Evolutionary conservation across 2,888 invertebrate species (phyloP), one percentile per base, ranked within the genome.

Genomic region (Lacanobia oleracea): DNA sequence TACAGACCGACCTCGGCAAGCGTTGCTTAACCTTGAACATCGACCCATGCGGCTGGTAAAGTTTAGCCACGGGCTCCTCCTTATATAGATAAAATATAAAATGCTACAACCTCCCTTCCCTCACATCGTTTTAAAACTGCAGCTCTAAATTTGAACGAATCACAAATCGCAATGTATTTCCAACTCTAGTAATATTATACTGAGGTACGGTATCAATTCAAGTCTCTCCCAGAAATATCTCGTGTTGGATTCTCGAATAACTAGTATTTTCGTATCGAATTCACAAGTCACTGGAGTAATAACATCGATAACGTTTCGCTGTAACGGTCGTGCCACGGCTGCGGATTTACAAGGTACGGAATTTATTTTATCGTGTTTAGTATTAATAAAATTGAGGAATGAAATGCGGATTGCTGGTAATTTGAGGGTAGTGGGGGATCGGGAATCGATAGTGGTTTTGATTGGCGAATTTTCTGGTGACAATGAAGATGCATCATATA

Each of bases 271-370:
- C 68, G 73, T 76, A 79, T 79, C 75, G 68, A 84, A 84, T 84
- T 79, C 76, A 79, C 83, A 78, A 85, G 84, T 84, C 84, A 85
- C 75, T 76, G 67, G 67, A 72, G 77, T 84, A 85, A 84, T 84
- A 84, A 76, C 67, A 77, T 80, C 77, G 75, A 84, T 79, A 77
- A 72, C 70, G 57, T 70, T 74, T 61, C 67, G 37, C 67, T 63
- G 73, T 75, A 71, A 72, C 72, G 62, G 68, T 77, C 57, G 71
- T 74, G 64, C 74, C 57, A 45, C 72, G 67, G 75, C 69, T 71
- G 33, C 33, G 57, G 70, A 76, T 73, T 80, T 80, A 77, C 67
- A 75, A 73, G 67, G 63, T 45, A 75, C 12, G 53, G 71, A 77
- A 75, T 80, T 73, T 80, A 82, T 82, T 82, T 83, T 53, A 82